These are phyloP conservation scores for Erinaceus europaeus DNA, from an alignment of 2,113 vertebrate species.

Conservation along the genomic window DNA sequence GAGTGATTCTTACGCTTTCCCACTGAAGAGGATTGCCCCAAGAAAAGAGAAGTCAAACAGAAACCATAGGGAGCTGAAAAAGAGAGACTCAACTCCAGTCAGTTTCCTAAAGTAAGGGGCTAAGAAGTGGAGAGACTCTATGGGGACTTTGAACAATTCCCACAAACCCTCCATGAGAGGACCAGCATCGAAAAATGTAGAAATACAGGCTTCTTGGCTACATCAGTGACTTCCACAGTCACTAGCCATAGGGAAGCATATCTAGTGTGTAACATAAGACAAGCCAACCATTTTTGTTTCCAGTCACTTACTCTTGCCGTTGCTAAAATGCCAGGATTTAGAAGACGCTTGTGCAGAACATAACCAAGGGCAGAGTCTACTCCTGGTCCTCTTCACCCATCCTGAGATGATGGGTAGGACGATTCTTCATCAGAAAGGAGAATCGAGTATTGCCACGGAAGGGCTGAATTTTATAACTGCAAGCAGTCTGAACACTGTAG, in stretches of 20 bases:
- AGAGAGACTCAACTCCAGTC: not conserved
- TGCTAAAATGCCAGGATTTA: not conserved
- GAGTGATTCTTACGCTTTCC: not conserved
- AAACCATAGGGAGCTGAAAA: not conserved
- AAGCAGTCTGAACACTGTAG: not conserved
- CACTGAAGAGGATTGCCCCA: not conserved
- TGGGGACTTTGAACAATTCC: not conserved
- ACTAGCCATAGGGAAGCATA: not conserved
- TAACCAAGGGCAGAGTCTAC: not conserved
- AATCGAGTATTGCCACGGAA: not conserved
- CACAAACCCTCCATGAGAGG: not conserved
- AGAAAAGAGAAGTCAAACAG: not conserved
- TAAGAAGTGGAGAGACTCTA: not conserved
- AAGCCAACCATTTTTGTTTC: not conserved
- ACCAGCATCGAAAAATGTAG: not conserved
- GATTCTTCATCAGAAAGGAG: not conserved
- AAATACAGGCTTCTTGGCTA: not conserved
- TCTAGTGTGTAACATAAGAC: not conserved
- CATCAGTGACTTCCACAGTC: not conserved
- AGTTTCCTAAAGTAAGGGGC: not conserved
- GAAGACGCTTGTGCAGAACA: not conserved
- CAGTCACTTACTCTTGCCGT: accelerated
- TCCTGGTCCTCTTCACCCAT: not conserved
- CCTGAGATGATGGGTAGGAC: not conserved
- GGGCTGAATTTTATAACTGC: not conserved